Evolutionary conservation across 1,140 invertebrate species (phyloP).

Genomic region (Phenacoccus solenopsis): DNA sequence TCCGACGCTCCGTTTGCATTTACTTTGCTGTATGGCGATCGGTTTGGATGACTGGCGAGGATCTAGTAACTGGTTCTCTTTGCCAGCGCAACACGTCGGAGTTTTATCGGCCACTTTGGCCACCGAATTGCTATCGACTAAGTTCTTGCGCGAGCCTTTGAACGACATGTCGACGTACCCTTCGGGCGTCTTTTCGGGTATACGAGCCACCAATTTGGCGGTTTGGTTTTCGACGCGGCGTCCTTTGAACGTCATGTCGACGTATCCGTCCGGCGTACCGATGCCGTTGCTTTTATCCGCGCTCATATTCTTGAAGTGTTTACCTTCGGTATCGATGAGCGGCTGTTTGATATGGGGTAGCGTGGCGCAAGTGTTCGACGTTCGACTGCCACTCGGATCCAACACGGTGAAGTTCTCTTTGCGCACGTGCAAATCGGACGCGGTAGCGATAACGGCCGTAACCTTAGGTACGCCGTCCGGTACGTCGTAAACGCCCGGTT

Average conservation of each 20-base stretch:
- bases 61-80: constrained; percentile 34
- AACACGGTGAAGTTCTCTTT: constrained; percentile 23
- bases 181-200: constrained; percentile 37
- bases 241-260: constrained; percentile 32
- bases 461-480: neutral
- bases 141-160: constrained; percentile 28
- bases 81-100: constrained; percentile 26
- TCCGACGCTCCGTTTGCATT: neutral
- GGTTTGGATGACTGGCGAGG: constrained; percentile 38
- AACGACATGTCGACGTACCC: constrained; percentile 49
- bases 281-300: neutral
- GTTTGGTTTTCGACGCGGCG: constrained; percentile 26
- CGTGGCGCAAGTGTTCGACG: constrained; percentile 11
- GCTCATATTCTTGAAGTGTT: constrained; percentile 17
- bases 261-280: constrained; percentile 31
- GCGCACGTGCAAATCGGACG: constrained; percentile 24
- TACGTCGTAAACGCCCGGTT: constrained; percentile 29
- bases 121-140: constrained; percentile 28
- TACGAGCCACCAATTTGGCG: constrained; percentile 34
- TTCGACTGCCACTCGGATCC: constrained; percentile 20
- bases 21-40: constrained; percentile 39
- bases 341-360: constrained; percentile 24
- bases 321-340: constrained; percentile 22
- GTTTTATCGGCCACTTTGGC: constrained; percentile 29
- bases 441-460: neutral